Base-by-base conservation (phyloP, 2,888 invertebrate species). In the Arctia plantaginis region DNA sequence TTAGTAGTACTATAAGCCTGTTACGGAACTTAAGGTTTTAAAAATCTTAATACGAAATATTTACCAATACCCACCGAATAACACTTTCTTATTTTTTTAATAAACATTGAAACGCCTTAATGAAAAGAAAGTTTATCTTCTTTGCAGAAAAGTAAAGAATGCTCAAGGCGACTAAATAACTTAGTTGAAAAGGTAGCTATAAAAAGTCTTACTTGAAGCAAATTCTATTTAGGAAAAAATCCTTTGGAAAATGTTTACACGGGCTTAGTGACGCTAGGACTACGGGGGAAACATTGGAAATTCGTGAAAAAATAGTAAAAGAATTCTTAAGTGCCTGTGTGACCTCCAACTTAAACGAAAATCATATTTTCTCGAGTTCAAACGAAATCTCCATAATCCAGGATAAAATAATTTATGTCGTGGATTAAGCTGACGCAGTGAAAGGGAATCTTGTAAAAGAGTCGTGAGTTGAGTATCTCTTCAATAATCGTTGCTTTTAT, bases 401-500 rank as follows among this genome's bases (percentile, higher is more conserved):
- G 73, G 47, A 62, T 66, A 78, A 88, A 89, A 89, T 88, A 87
- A 90, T 90, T 90, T 87, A 88, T 84, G 85, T 83, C 81, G 78
- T 76, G 84, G 86, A 88, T 89, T 89, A 89, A 87, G 82, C 82
- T 84, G 85, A 86, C 83, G 83, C 82, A 83, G 86, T 87, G 85
- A 87, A 88, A 86, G 85, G 69, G 83, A 87, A 85, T 89, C 84
- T 84, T 75, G 71, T 81, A 83, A 85, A 88, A 84, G 85, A 83
- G 86, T 81, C 83, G 77, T 80, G 81, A 82, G 78, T 83, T 85
- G 82, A 85, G 84, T 86, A 67, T 82, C 83, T 83, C 69, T 73
- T 71, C 78, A 84, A 82, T 82, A 83, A 78, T 83, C 85, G 76
- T 65, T 59, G 65, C n/a, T 66, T 67, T 73, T 39, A 71, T 73